Evolutionary conservation across 1,140 invertebrate genomes (phyloP).

Genomic region (Apis florea): DNA sequence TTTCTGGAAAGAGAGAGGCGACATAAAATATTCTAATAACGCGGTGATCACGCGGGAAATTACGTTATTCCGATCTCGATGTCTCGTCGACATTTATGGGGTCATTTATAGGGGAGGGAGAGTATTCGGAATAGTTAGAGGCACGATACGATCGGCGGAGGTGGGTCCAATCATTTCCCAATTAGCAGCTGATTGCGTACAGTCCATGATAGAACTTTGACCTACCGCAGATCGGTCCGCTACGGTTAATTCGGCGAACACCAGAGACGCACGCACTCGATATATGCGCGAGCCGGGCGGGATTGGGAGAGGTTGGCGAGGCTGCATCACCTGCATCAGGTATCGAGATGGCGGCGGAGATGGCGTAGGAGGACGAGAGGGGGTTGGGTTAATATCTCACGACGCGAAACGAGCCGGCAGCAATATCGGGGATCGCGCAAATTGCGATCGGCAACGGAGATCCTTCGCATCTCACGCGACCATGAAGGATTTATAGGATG

Average conservation of each 20-base stretch:
- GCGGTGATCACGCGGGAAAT: too few species aligned
- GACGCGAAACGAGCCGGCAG: slow-evolving; percentile 57
- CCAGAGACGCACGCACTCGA: slow-evolving; percentile 33
- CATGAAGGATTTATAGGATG: slow-evolving; percentile 43
- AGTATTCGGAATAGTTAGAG: slow-evolving; percentile 59
- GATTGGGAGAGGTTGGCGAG: slow-evolving; percentile 17
- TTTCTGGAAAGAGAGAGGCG: too few species aligned
- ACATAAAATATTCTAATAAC: too few species aligned
- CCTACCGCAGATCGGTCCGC: slow-evolving; percentile 44
- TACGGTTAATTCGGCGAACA: slow-evolving; percentile 47
- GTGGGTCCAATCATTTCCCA: slow-evolving; percentile 76
- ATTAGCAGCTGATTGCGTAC: slow-evolving; percentile 78
- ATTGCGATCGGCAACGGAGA: slow-evolving; percentile 64
- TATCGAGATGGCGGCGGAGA: neutral
- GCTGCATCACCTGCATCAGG: slow-evolving; percentile 4
- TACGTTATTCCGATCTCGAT: neutral
- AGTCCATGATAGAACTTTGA: slow-evolving; percentile 66
- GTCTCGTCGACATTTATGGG: slow-evolving; percentile 66
- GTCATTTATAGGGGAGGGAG: slow-evolving; percentile 59
- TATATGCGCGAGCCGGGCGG: neutral
- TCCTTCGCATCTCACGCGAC: slow-evolving; percentile 53
- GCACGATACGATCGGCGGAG: slow-evolving; percentile 65
- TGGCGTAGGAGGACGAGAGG: neutral
- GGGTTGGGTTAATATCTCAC: slow-evolving; percentile 59
- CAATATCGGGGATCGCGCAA: slow-evolving; percentile 65